These are phyloP conservation scores for Orgyia antiqua DNA, from an alignment of 2,888 invertebrate genomes.

Conservation along the genomic window DNA sequence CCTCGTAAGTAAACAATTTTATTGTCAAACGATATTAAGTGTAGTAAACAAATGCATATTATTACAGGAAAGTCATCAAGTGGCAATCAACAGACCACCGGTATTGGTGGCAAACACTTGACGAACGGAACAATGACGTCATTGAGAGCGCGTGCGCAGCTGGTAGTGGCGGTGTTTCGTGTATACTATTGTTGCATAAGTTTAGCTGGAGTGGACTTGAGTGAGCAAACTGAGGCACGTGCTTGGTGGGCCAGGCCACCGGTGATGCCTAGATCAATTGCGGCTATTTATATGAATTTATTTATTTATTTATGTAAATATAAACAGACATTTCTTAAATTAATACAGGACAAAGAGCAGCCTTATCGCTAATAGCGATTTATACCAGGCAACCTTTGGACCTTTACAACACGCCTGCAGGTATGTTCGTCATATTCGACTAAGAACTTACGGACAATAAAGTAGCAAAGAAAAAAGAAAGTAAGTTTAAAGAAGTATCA, in stretches of 20 bases:
- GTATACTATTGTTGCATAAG: slow-evolving; percentile 39
- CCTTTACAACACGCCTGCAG: too few species aligned
- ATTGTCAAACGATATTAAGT: neutral
- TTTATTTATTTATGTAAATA: too few species aligned
- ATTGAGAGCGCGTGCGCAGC: slow-evolving; percentile 70
- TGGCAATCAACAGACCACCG: slow-evolving; percentile 65
- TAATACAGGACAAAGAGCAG: too few species aligned
- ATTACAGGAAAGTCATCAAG: slow-evolving; percentile 53
- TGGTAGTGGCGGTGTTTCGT: slow-evolving; percentile 35
- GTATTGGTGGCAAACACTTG: slow-evolving; percentile 25
- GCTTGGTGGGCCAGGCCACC: slow-evolving; percentile 43
- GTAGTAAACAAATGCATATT: slow-evolving; percentile 6
- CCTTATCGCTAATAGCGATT: too few species aligned
- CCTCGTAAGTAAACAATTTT: too few species aligned
- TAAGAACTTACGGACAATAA: too few species aligned
- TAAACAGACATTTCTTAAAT: too few species aligned
- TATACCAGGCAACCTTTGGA: too few species aligned
- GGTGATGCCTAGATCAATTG: neutral
- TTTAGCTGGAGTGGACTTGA: slow-evolving; percentile 32
- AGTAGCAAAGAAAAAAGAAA: too few species aligned
- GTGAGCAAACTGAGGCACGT: slow-evolving; percentile 56
- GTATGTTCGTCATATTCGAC: too few species aligned
- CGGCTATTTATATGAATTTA: neutral
- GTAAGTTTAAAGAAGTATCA: too few species aligned
- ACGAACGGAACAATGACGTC: slow-evolving; percentile 43